Percentiles rank a stretch among this genome's conserved stretches.
Evolutionary conservation across 2,113 vertebrate genomes (phyloP).

Genomic region (Polyodon spathula): DNA sequence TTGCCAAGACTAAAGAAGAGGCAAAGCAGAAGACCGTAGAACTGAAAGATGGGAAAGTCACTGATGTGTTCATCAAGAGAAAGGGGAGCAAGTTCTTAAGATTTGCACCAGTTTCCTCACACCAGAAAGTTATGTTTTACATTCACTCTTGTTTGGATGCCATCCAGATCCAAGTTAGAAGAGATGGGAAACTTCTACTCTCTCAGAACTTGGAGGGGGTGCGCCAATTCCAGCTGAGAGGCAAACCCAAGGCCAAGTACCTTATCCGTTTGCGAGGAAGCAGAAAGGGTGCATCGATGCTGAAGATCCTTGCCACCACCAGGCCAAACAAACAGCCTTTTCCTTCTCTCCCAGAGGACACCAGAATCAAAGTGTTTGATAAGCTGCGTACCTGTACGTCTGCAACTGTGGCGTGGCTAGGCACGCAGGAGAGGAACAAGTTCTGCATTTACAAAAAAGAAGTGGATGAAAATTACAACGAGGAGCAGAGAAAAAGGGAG

Average conservation of each 20-base stretch:
- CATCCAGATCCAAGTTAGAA: constrained; percentile 80
- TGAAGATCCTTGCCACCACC: constrained; percentile 82
- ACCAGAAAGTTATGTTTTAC: constrained; percentile 83
- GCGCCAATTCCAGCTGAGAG: constrained; percentile 82
- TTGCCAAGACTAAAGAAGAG: constrained; percentile 89
- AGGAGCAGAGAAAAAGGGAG: constrained; percentile 78
- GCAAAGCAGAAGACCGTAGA: constrained; percentile 82
- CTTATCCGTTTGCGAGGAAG: constrained; percentile 79
- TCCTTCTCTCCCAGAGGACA: constrained; percentile 88
- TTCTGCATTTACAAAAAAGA: constrained; percentile 91
- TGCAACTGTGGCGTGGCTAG: constrained; percentile 87
- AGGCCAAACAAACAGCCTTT: constrained; percentile 80
- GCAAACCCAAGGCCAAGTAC: constrained; percentile 91
- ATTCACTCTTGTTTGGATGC: constrained; percentile 82
- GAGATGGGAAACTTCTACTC: constrained; percentile 83
- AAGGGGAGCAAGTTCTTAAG: constrained; percentile 81
- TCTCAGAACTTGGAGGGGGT: constrained; percentile 83
- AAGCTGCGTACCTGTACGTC: constrained; percentile 90
- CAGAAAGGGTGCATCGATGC: constrained; percentile 77
- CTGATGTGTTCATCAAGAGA: constrained; percentile 83
- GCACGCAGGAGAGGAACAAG: constrained; percentile 92
- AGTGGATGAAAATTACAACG: constrained; percentile 69
- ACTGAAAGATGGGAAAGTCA: constrained; percentile 85
- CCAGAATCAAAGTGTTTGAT: constrained; percentile 89
- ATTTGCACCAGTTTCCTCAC: constrained; percentile 87